Percentiles rank a stretch among this genome's conserved stretches.
phyloP scores from a whole-genome alignment of 1,140 invertebrate genomes.

The Rhagoletis pomonella region DNA sequence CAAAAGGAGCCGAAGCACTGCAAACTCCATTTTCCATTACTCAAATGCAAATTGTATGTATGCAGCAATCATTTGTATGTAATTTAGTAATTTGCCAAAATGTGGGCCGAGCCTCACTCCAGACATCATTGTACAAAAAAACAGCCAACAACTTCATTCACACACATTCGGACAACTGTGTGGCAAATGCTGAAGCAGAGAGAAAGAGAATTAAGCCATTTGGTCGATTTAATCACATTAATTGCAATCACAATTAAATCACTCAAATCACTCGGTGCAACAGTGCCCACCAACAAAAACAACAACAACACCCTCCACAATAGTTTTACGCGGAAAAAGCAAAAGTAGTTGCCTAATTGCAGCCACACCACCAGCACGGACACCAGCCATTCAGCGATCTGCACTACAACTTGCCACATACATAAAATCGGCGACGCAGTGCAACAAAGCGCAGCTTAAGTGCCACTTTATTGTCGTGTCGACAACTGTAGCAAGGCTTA shows the following conservation, averaged over 20 bases:
- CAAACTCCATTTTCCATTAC: too few species aligned
- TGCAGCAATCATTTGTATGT: not conserved
- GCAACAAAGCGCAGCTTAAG: conserved; percentile 44
- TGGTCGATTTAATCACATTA: conserved; percentile 44
- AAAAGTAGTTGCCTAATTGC: conserved; percentile 36
- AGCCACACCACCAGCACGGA: not conserved
- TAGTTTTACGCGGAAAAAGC: not conserved
- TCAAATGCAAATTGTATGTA: too few species aligned
- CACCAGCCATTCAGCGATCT: not conserved
- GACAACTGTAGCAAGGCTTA: conserved; percentile 32
- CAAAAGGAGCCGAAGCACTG: too few species aligned
- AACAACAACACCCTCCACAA: not conserved
- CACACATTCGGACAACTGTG: not conserved
- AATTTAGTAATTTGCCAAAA: not conserved
- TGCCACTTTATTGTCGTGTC: conserved; percentile 49
- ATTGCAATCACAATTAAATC: conserved; percentile 50
- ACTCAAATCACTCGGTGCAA: conserved; percentile 11
- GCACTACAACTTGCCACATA: not conserved
- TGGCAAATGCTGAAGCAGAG: not conserved
- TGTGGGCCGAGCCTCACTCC: not conserved
- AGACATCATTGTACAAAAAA: not conserved
- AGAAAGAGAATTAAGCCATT: conserved; percentile 27
- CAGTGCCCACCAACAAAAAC: not conserved
- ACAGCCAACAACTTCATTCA: not conserved
- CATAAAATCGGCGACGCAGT: not conserved